A percentile compares a stretch with the other conserved stretches of the same genome.
phyloP scores from a whole-genome alignment of 1,140 invertebrate species.

The Drosophila watanabei region DNA sequence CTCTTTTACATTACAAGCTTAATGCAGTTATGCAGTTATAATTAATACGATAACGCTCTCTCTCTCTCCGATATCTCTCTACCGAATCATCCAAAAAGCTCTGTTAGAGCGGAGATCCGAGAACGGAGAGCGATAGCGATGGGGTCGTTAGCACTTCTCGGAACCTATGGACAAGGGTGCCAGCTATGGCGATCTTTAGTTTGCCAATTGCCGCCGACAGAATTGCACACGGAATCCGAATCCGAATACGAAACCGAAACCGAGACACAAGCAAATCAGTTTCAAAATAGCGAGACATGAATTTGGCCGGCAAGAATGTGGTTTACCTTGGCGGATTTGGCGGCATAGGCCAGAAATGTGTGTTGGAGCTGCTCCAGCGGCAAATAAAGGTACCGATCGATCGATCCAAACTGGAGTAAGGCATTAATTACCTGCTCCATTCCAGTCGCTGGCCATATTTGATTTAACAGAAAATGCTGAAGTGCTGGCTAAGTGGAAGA shows the following conservation, averaged over 20 bases:
- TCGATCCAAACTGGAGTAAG: neutral
- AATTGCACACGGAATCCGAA: constrained; percentile 22
- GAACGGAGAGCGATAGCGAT: constrained; percentile 12
- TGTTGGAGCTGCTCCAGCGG: constrained; percentile 52
- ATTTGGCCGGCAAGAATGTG: constrained; percentile 77
- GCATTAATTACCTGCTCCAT: constrained; percentile 1
- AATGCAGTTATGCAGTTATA: constrained; percentile 3
- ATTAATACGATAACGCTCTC: neutral
- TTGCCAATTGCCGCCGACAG: constrained; percentile 12
- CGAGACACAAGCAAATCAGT: neutral
- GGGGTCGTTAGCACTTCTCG: constrained; percentile 25
- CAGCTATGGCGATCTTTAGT: constrained; percentile 18
- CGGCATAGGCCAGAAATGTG: constrained; percentile 74
- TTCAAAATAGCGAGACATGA: constrained; percentile 39
- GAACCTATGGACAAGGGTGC: constrained; percentile 2
- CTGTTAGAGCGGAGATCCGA: constrained; percentile 3
- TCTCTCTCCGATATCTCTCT: neutral
- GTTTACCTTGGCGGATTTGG: constrained; percentile 83
- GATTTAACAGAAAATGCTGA: constrained; percentile 52
- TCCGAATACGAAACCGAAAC: neutral
- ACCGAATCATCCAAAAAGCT: constrained; percentile 18
- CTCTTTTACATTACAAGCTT: neutral
- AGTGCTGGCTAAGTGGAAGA: constrained; percentile 43
- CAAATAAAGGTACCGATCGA: constrained; percentile 53
- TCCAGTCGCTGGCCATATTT: constrained; percentile 66